Evolutionary conservation across 1,140 invertebrate species (phyloP), one percentile per base, ranked within the genome.

Genomic region (Wiebesia pumilae): DNA sequence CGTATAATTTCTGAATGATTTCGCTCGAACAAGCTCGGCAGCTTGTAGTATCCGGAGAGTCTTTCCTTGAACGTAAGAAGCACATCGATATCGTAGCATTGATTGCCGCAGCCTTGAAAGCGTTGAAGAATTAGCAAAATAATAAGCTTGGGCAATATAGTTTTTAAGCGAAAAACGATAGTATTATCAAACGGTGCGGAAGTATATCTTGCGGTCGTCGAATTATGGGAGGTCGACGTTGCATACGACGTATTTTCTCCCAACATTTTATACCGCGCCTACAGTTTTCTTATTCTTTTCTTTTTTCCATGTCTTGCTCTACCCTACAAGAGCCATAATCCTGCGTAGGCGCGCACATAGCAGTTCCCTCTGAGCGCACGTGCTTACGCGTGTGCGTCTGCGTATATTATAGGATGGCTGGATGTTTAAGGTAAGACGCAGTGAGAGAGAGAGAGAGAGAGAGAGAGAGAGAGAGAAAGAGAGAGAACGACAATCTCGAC

Each of bases 161-260:
- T 83, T 83, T 75, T 75, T 30, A 83, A 69, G 69, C 69, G 69
- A 58, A 83, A 83, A 75, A 73, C 81, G 81, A 83, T 83, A 83
- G 81, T 24, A 33, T 33, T 51, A 30, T 24, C 62, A 24, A 14
- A 14, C 58, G 27, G 14, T 27, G 51, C 19, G 27, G 21, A 3
- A 62, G 24, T 75, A 21, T 75, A 75, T 83, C 43, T 71, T 3
- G 27, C 35, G 65, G 7, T 40, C 81, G n/a, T 82, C 81, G 69
- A 75, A 75, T 83, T 75, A 75, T 33, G 69, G 47, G 81, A 62
- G 81, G 81, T 75, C 81, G 43, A 1, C 69, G 47, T 38, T 21
- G 65, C 33, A n/a, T 30, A 38, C 51, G 10, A 65, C 27, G 12
- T 75, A 35, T 65, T 62, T 43, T 40, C 14, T 19, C 24, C 1